Evolutionary conservation across 2,113 vertebrate genomes (phyloP).

Genomic region (Pterophyllum scalare): DNA sequence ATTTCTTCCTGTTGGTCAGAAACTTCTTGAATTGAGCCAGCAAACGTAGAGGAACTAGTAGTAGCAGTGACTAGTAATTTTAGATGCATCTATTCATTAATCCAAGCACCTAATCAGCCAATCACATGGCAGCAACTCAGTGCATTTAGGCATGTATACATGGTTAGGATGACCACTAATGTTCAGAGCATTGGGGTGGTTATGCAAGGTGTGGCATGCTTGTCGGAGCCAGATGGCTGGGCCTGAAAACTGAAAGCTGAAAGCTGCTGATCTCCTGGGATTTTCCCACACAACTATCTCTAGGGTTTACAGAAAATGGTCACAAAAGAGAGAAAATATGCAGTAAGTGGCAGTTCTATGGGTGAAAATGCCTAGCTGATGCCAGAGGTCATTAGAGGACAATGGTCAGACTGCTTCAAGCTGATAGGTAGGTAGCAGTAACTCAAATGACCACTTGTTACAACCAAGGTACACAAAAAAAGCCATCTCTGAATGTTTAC

Average conservation of each 20-base stretch:
- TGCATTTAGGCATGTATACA: background rate
- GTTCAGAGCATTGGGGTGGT: background rate
- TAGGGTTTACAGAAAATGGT: background rate
- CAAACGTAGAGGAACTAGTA: background rate
- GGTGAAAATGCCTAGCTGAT: background rate
- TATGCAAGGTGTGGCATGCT: background rate
- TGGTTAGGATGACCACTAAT: background rate
- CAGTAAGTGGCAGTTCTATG: background rate
- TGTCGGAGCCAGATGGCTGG: background rate
- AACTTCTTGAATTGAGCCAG: background rate
- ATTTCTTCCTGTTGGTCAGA: slow-evolving; percentile 10
- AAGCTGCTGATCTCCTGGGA: background rate
- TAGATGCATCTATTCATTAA: background rate
- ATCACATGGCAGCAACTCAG: background rate
- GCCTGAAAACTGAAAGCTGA: background rate
- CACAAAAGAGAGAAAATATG: background rate
- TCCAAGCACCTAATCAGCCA: background rate
- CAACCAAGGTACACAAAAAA: background rate
- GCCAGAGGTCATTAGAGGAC: background rate
- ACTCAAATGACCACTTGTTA: background rate
- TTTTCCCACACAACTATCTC: accelerated
- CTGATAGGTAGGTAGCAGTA: too few relatives aligned
- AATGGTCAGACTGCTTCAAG: background rate
- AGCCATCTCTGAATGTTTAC: background rate
- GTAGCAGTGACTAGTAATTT: background rate